Base-by-base conservation (phyloP, 2,113 vertebrate genomes). In the Corythornis madagascariensis region DNA sequence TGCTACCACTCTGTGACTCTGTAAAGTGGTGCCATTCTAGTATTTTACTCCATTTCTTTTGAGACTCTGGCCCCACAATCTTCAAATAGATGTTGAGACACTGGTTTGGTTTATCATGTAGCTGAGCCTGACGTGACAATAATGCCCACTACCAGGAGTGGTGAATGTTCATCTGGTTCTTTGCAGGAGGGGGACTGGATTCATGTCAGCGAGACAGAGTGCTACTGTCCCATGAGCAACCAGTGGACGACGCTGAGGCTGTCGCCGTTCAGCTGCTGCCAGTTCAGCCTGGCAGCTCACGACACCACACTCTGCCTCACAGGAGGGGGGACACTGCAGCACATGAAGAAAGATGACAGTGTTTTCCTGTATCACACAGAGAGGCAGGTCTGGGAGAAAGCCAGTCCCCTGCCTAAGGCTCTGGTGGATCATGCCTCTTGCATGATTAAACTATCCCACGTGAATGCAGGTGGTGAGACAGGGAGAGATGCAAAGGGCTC, bases 391-490 rank as follows among this genome's bases (percentile, higher is more conserved):
- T 84, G 83, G 94, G 90, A 80, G 57, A 91, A 96, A 83, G 93
- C 38, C 19, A 91, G 86, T 25, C 38, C 79, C n/a, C 56, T 97
- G 73, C 95, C 97, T 52, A 42, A 64, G 43, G 83, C 94, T 42
- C 77, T 97, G 77, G 92, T 56, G 8, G 95, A 97, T 72, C 96
- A 97, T 7, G 85, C 90, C n/a, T 95, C 92, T 48, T 97, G 92
- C 61, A 57, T 90, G 33, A 88, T 97, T 64, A 88, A 69, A 63
- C 47, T 97, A 35, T 24, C 89, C 15, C 28, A 57, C 12, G 24
- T 50, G 57, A 86, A 82, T 7, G 22, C 60, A 21, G 33, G 40
- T n/a, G 59, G 78, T 3, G 67, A 85, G 78, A 63, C 1, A 8
- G 40, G 45, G 25, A 72, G 69, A 61, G 35, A 42, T 61, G 83